These are phyloP conservation scores for Sebastes trivittatus DNA, from an alignment of 2,797 vertebrate genomes.

Conservation along the genomic window DNA sequence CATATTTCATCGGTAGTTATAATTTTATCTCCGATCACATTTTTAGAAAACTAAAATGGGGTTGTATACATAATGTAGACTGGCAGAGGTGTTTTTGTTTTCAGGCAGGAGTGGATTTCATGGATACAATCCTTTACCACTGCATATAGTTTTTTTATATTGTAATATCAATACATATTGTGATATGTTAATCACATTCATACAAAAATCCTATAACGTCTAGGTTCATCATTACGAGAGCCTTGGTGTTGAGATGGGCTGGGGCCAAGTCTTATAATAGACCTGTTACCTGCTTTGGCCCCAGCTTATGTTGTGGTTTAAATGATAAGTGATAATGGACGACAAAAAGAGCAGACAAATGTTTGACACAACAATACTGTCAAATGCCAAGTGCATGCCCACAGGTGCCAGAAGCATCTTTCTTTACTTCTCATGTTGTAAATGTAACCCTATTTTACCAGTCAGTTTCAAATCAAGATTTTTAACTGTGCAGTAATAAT, in stretches of 20 bases:
- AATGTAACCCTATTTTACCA: neutral
- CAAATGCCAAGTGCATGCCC: neutral
- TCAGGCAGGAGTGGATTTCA: neutral
- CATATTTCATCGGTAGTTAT: neutral
- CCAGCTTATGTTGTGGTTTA: neutral
- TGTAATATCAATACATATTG: neutral
- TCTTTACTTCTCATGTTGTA: neutral
- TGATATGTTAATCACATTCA: neutral
- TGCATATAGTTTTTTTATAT: neutral
- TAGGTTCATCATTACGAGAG: neutral
- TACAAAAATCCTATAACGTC: neutral
- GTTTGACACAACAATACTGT: too few relatives aligned
- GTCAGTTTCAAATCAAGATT: neutral
- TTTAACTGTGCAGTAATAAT: neutral
- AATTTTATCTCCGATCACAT: neutral
- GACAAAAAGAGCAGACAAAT: neutral
- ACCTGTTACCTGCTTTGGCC: neutral
- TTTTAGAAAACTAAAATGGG: neutral
- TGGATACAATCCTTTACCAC: neutral
- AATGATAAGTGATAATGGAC: neutral
- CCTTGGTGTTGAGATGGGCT: neutral
- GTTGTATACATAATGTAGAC: neutral
- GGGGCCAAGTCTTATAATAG: neutral
- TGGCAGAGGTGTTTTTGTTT: neutral
- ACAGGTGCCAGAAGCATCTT: neutral